Evolutionary conservation across 1,140 invertebrate species (phyloP).

Genomic region (Listronotus oregonensis): DNA sequence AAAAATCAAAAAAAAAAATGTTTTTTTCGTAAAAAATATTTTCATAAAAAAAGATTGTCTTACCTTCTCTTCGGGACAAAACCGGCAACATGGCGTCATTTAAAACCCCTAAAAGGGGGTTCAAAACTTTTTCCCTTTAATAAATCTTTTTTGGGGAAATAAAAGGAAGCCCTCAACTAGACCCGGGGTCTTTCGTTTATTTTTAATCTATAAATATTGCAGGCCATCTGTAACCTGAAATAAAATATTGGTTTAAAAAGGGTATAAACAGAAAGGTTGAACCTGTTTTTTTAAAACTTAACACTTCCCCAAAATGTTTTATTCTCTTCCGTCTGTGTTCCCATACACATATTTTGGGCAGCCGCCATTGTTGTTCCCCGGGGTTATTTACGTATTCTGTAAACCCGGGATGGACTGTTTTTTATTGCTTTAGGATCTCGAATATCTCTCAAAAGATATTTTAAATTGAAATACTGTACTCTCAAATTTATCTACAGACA

Average conservation of each 20-base stretch:
- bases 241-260: too few species aligned
- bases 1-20: slow-evolving; percentile 73
- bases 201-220: slow-evolving; percentile 82
- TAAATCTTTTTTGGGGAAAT: slow-evolving; percentile 96
- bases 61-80: slow-evolving; percentile 76
- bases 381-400: slow-evolving; percentile 82
- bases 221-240: slow-evolving; percentile 87
- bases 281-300: too few species aligned
- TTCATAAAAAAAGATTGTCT: background rate
- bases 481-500: slow-evolving; percentile 89
- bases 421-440: slow-evolving; percentile 84
- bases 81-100: slow-evolving; percentile 92
- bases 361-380: slow-evolving; percentile 86
- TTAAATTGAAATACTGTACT: slow-evolving; percentile 77
- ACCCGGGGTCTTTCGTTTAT: slow-evolving; percentile 81
- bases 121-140: slow-evolving; percentile 92
- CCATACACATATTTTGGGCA: slow-evolving; percentile 96
- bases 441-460: slow-evolving; percentile 77
- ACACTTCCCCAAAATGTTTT: slow-evolving; percentile 15
- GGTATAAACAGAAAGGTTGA: too few species aligned
- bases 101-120: slow-evolving; percentile 88
- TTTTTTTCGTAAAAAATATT: background rate
- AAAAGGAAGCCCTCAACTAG: slow-evolving; percentile 90
- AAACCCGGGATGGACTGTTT: slow-evolving; percentile 78
- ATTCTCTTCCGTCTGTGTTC: slow-evolving; percentile 79